Conservation (phyloP, 30 jellyfish, hydroid and myxozoan genomes). For the Sanderia malayensis region DNA sequence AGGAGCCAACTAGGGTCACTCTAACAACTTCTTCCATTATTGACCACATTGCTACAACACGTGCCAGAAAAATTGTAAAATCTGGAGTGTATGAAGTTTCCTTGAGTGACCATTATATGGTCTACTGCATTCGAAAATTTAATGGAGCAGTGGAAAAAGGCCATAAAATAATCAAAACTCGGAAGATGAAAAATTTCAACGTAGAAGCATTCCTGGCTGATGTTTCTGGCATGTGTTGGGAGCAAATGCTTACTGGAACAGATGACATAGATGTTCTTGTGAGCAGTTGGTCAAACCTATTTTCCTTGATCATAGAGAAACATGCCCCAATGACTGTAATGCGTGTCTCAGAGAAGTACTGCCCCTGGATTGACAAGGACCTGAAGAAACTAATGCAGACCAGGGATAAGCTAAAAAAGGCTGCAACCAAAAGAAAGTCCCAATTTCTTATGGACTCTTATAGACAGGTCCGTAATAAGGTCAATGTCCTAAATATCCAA, state of each 20-base stretch:
- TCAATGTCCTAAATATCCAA: too few relatives aligned
- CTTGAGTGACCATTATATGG: constrained; percentile 27
- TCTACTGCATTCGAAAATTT: constrained; percentile 16
- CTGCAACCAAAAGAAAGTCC: too few relatives aligned
- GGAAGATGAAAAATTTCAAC: constrained; percentile 1
- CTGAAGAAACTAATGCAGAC: too few relatives aligned
- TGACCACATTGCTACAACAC: constrained; percentile 22
- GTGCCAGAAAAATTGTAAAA: constrained; percentile 18
- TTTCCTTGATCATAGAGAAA: too few relatives aligned
- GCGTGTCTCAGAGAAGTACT: constrained; percentile 23
- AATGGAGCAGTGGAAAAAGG: constrained; percentile 20
- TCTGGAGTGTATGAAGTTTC: constrained; percentile 19
- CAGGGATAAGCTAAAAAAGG: too few relatives aligned
- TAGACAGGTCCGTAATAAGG: too few relatives aligned
- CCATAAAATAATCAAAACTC: constrained; percentile 10
- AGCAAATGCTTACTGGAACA: too few relatives aligned
- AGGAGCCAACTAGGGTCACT: constrained; percentile 7
- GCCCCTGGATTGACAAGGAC: constrained; percentile 41
- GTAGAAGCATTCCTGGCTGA: constrained; percentile 9
- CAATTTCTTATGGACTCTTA: too few relatives aligned
- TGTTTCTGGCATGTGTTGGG: constrained; percentile 1
- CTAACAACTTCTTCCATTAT: background rate
- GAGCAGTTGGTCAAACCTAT: too few relatives aligned
- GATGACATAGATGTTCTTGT: too few relatives aligned
- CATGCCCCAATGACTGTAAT: too few relatives aligned